Evolutionary conservation across 2,888 invertebrate genomes (phyloP), one percentile per base, ranked within the genome.

Genomic region (Cheiracanthium punctorium): DNA sequence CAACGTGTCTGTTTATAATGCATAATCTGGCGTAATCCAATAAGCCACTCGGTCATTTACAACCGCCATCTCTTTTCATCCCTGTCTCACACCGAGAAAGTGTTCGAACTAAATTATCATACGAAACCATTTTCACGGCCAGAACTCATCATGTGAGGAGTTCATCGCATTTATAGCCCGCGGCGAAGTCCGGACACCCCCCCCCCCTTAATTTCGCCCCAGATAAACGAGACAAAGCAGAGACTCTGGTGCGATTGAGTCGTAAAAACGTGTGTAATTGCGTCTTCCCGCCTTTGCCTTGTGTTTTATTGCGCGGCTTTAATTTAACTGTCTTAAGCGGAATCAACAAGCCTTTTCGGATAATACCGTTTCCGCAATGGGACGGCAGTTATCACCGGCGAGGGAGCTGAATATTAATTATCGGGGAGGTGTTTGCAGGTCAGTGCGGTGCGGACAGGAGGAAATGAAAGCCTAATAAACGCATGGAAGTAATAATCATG

Each of bases 221-320:
- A 30, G 75, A 82, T 75, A 70, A 70, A 32, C 24, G 33, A 29
- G 74, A 70, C 28, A 74, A 64, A 33, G 72, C 20, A 20, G 12
- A 32, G 37, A n/a, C 58, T 28, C 17, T 29, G 58, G 70, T 20
- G 20, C 73, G 80, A 72, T 73, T 67, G 28, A 82, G 79, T 84
- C 84, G 84, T 84, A 84, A 84, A 84, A 84, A 84, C 84, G 79
- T 74, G 73, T 84, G 69, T 79, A 84, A 84, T 84, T 84, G 84
- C 84, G 41, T 32, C 71, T 76, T 65, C 74, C 52, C 64, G 65
- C 32, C 72, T 77, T 64, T 77, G 82, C 52, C 28, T 20, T 72
- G 82, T 77, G 84, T 84, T 84, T 84, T 84, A 84, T 79, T 84
- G 48, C 84, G 41, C 73, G 58, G 20, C 28, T 84, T 79, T 84